Evolutionary conservation across 2,113 vertebrate species (phyloP), one percentile per base, ranked within the genome.

Genomic region (Lophura nycthemera): DNA sequence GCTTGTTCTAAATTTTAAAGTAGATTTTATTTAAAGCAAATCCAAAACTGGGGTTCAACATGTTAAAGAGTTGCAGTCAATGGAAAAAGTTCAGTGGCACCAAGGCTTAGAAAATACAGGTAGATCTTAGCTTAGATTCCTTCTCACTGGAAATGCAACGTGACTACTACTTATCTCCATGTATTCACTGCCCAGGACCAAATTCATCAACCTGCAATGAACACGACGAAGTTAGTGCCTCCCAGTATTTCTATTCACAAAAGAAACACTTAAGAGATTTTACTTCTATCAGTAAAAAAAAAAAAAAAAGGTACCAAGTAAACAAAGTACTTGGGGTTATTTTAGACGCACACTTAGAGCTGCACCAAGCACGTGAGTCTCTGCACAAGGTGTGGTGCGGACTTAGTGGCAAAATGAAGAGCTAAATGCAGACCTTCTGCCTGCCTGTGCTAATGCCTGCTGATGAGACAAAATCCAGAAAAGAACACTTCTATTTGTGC

Each of bases 21-120:
- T 34, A 71, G 67, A 36, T 81, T 95, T 95, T 88, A 91, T 86
- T 86, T 91, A 89, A 93, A 93, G 57, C 47, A 90, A 93, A 94
- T 77, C 60, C 69, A 64, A 61, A 92, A 29, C 12, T 4, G 1
- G 5, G 12, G 43, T 57, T n/a, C 65, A 57, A 43, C 36, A 11
- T 29, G 40, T 38, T 84, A 74, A 60, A 84, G 70, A 83, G 45
- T 48, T 52, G 80, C 14, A 80, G 59, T 61, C 14, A 52, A 87
- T 61, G 61, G 34, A 64, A 78, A 81, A 90, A 90, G 63, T 56
- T 86, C 34, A 47, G 2, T 56, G 57, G 30, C 64, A 45, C 42
- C 63, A 71, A 59, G 76, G 83, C 64, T 80, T 48, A 38, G 17
- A 64, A 64, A 89, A 88, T 25, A 5, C 13, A 20, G 0, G 0